Evolutionary conservation across 2,113 vertebrate species (phyloP).

Genomic region (Proterorhinus semilunaris): DNA sequence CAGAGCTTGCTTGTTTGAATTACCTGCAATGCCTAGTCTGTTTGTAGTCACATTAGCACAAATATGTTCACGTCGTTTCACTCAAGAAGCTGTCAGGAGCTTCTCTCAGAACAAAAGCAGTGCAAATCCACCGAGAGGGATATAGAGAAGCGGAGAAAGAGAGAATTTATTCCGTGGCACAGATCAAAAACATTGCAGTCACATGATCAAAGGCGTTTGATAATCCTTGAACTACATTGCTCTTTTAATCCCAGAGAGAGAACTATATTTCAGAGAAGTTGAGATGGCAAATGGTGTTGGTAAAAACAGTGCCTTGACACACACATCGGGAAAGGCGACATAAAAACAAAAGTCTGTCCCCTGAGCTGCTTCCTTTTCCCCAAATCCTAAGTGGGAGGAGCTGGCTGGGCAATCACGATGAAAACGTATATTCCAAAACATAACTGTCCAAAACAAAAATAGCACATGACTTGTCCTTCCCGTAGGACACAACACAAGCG

Average conservation of each 20-base stretch:
- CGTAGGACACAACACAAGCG: background rate
- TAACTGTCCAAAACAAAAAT: background rate
- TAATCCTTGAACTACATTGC: conserved; percentile 76
- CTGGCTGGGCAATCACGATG: background rate
- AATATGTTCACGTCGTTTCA: conserved; percentile 34
- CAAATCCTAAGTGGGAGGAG: conserved; percentile 3
- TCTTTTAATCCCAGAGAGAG: conserved; percentile 69
- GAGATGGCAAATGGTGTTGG: conserved; percentile 42
- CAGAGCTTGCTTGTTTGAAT: conserved; percentile 6
- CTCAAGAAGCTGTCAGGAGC: conserved; percentile 54
- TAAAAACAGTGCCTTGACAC: conserved; percentile 56
- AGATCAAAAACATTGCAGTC: conserved; percentile 73
- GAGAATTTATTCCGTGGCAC: conserved; percentile 60
- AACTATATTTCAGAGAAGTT: conserved; percentile 60
- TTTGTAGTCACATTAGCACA: conserved; percentile 28
- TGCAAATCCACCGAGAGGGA: conserved; percentile 59
- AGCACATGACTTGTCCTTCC: background rate
- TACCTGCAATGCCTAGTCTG: conserved; percentile 18
- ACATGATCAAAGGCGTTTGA: conserved; percentile 78
- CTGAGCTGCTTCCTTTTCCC: conserved; percentile 30
- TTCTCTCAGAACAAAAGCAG: conserved; percentile 56
- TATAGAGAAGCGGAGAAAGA: conserved; percentile 57
- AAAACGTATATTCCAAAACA: background rate
- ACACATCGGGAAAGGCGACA: conserved; percentile 61
- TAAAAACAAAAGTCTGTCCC: conserved; percentile 71